phyloP scores from a whole-genome alignment of 2,888 invertebrate species.

The Platerodrilus igneus region DNA sequence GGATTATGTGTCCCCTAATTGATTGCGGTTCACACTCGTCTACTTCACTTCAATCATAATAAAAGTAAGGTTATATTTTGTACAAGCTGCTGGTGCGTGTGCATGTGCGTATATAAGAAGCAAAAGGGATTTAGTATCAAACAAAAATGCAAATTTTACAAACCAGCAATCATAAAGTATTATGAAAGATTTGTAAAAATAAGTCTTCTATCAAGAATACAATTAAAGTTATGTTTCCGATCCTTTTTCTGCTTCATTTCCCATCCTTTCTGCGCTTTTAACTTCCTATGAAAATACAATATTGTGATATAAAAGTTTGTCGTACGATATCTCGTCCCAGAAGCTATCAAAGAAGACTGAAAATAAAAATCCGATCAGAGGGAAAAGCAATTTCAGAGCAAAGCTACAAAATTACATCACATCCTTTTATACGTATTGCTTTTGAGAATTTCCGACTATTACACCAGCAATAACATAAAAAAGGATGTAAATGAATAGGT shows the following conservation, averaged over 20 bases:
- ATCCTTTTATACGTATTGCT: no score
- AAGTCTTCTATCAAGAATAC: constrained; percentile 42
- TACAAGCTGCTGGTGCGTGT: constrained; percentile 2
- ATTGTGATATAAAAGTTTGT: constrained; percentile 23
- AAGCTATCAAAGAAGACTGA: constrained; percentile 29
- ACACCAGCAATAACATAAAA: no score
- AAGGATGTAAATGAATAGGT: no score
- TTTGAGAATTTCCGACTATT: no score
- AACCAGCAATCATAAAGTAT: constrained; percentile 46
- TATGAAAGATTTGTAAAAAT: constrained; percentile 42
- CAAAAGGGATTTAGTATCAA: constrained; percentile 10
- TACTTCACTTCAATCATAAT: constrained; percentile 33
- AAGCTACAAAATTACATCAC: constrained; percentile 29
- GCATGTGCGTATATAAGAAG: no score
- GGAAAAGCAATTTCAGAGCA: constrained; percentile 29
- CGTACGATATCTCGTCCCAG: constrained; percentile 23
- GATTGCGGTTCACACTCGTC: constrained; percentile 35
- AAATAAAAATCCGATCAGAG: constrained; percentile 30
- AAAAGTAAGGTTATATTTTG: constrained; percentile 29
- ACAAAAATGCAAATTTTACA: constrained; percentile 42
- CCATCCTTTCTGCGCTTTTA: constrained; percentile 17
- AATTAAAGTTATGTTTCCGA: constrained; percentile 40
- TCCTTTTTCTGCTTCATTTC: constrained; percentile 18
- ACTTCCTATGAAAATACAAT: constrained; percentile 18
- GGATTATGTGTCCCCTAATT: constrained; percentile 32